Evolutionary conservation across 2,113 vertebrate genomes (phyloP).

Genomic region (Alethe castanea): DNA sequence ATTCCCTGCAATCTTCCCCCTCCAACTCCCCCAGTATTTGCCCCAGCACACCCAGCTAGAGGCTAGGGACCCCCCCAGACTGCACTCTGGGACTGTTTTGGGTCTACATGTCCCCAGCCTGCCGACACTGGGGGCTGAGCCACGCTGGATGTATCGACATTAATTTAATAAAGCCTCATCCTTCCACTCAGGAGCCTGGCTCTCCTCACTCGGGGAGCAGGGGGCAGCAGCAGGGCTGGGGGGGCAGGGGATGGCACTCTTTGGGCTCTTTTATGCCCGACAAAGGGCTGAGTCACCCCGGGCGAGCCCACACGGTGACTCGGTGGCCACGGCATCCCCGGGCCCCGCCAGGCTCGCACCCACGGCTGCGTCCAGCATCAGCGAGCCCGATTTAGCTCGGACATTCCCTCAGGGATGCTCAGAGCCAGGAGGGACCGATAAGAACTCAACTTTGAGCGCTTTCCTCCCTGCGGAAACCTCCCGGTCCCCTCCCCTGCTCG

Average conservation of each 20-base stretch:
- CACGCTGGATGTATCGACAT: not conserved
- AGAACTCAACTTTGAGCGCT: not conserved
- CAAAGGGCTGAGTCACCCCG: constrained; percentile 1
- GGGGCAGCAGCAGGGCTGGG: not conserved
- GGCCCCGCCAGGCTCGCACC: not conserved
- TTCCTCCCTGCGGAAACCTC: not conserved
- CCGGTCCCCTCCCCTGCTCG: not conserved
- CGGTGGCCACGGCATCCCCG: not conserved
- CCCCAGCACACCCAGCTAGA: not conserved
- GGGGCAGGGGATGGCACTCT: not conserved
- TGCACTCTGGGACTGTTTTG: not conserved
- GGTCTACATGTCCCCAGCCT: not conserved
- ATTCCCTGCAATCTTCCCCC: not conserved
- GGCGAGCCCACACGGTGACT: not conserved
- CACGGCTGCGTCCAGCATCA: not conserved
- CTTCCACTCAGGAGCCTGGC: not conserved
- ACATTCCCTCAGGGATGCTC: not conserved
- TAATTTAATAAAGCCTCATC: constrained; percentile 42
- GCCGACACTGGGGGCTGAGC: not conserved
- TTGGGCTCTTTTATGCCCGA: not conserved
- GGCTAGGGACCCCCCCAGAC: not conserved
- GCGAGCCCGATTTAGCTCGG: not conserved
- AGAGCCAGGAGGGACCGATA: not conserved
- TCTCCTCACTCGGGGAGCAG: not conserved
- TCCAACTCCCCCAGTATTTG: not conserved